Base-by-base conservation (phyloP, 2,797 vertebrate genomes). In the Coreius guichenoti region DNA sequence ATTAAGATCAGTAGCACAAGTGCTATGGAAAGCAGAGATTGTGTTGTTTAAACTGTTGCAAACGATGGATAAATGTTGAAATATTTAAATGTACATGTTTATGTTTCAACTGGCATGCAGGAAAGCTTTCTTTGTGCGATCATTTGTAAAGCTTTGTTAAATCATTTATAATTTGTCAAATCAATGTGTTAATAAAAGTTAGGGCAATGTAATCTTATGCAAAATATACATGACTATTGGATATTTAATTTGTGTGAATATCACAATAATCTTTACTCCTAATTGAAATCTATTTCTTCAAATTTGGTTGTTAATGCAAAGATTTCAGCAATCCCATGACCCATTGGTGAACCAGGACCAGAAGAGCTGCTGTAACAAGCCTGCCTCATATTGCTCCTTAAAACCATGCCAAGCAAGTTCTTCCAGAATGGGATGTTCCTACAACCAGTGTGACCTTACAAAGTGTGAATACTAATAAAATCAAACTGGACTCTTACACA, bases 351-450 rank as follows among this genome's bases (percentile, higher is more conserved):
- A 21, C 36, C 36, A 43, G 75, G 36, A 61, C 76, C n/a, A 3
- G 54, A 45, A 19, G 76, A 45, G 36, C 36, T 61, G 80, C 80
- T 70, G 67, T 70, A 81, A 70, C 21, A 80, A 67, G 17, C 43
- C 17, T 79, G 75, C 1, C 8, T 19, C 14, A 19, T 19, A 23
- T 33, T n/a, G 67, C 31, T 56, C n/a, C 31, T 21, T 69, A 13
- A 56, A 43, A 69, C 80, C 51, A 51, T 51, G 63, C 23, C 33
- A 80, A 69, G 21, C 63, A 81, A 70, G 67, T 58, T 70, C 49
- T 70, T 70, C 8, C 16, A 70, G 67, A 56, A 78, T 1, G 4
- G 23, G 36, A 11, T 45, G 76, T 43, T 78, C 14, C 36, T 43
- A 29, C 7, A 39, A 33, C 47, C 5, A 54, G 67, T 1, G 4